A percentile compares a stretch with the other conserved stretches of the same genome.
Conservation (phyloP, 2,888 invertebrate genomes). For the Amphipyra tragopoginis region DNA sequence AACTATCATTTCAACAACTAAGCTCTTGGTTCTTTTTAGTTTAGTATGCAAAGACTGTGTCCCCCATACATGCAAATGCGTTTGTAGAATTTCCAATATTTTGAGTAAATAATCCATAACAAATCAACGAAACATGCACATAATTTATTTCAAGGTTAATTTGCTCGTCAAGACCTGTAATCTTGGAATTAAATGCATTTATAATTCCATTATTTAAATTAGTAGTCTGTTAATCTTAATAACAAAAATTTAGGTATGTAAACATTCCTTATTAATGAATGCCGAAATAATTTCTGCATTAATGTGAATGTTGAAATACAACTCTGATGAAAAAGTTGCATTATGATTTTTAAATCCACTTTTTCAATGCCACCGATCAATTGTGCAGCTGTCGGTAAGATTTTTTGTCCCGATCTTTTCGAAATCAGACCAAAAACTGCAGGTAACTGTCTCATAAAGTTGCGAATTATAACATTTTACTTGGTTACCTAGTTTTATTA, state of each 20-base stretch:
- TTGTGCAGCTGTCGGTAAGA: slow-evolving; percentile 23
- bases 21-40: too few species aligned
- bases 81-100: too few species aligned
- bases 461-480: slow-evolving; percentile 8
- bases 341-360: slow-evolving; percentile 11
- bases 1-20: neutral
- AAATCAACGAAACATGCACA: too few species aligned
- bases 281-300: slow-evolving; percentile 14
- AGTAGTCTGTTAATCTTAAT: neutral
- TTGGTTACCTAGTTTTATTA: slow-evolving; percentile 21
- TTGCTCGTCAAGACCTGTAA: too few species aligned
- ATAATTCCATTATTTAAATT: neutral
- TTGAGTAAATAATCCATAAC: too few species aligned
- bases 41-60: too few species aligned
- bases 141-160: too few species aligned
- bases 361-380: slow-evolving; percentile 40
- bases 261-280: slow-evolving; percentile 1
- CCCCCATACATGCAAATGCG: too few species aligned
- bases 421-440: slow-evolving; percentile 23
- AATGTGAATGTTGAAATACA: slow-evolving; percentile 26
- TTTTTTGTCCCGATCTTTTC: slow-evolving; percentile 40
- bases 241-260: neutral
- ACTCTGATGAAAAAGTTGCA: slow-evolving; percentile 9
- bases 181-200: neutral
- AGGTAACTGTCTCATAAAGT: slow-evolving; percentile 21